A percentile compares a stretch with the other conserved stretches of the same genome.
Evolutionary conservation across 2,113 vertebrate genomes (phyloP).

Genomic region (Salvelinus namaycush): DNA sequence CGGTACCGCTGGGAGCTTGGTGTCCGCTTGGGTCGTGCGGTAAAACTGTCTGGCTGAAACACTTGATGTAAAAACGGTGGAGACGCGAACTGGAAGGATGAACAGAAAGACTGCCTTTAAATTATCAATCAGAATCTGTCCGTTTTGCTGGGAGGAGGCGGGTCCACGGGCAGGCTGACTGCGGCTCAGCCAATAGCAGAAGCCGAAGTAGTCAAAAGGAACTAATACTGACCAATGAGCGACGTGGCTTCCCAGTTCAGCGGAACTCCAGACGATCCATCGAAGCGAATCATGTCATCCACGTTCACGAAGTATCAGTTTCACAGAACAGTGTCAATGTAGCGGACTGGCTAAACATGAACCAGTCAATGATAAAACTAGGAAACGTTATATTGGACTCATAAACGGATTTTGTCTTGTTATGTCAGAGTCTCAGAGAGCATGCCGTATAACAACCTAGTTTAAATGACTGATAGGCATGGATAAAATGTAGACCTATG

Average conservation of each 20-base stretch:
- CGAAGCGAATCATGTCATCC: neutral
- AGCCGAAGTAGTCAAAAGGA: neutral
- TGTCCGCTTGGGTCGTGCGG: neutral
- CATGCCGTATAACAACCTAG: too few species aligned
- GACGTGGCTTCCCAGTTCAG: neutral
- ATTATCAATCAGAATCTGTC: neutral
- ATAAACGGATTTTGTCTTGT: too few species aligned
- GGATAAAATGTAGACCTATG: too few species aligned
- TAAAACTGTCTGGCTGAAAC: neutral
- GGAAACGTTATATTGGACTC: too few species aligned
- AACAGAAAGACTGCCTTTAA: neutral
- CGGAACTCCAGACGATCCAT: neutral
- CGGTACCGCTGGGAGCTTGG: neutral
- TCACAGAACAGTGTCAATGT: neutral
- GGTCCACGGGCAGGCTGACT: neutral
- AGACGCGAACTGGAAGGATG: neutral
- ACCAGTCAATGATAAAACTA: too few species aligned
- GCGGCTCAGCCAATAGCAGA: conserved; percentile 17
- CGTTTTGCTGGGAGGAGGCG: conserved; percentile 2
- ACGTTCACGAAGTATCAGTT: neutral
- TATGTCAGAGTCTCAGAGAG: too few species aligned
- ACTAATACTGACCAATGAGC: neutral
- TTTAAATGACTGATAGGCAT: too few species aligned
- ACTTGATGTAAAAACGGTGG: neutral
- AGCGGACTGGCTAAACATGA: too few species aligned